Evolutionary conservation across 2,113 vertebrate genomes (phyloP), one percentile per base, ranked within the genome.

Genomic region (Zosterops pallidus): DNA sequence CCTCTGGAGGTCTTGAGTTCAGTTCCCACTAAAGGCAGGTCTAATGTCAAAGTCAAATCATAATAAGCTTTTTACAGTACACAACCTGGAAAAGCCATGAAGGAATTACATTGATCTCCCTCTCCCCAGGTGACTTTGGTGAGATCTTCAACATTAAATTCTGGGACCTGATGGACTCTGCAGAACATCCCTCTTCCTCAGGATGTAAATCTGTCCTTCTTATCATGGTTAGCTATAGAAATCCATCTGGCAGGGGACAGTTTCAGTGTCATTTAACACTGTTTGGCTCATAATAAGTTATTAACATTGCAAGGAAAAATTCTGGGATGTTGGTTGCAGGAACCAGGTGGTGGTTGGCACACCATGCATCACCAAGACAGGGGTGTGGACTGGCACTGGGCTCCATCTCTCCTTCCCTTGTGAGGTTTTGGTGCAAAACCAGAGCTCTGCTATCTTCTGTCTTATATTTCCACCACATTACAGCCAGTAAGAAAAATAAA

Each of bases 331-430:
- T 33, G 35, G 53, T 37, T 50, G 42, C 41, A n/a, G 35, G 47
- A 71, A 29, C 17, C 14, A 24, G 42, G 35, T 1, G 5, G 55
- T 11, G 52, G 42, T 11, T 70, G 41, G 59, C 29, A 55, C 5
- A 4, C 5, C 4, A 2, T 4, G 33, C 22, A 37, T 9, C 4
- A 7, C 31, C 0, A 0, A 62, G 42, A 33, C 1, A 3, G 53
- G 49, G 15, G 1, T 3, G 1, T 53, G 55, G 28, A 50, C 69
- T 64, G 75, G 46, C 5, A 0, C 9, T 9, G 20, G 41, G 50
- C 39, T 91, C 60, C 63, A n/a, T 60, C 63, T 39, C 11, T 68
- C 31, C 37, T 55, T 2, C 1, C 20, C 46, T 41, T 11, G 2
- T 26, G 26, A 88, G 8, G 21, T 29, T 77, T 12, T 2, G 4